Evolutionary conservation across 2,888 invertebrate genomes (phyloP).

Genomic region (Melitaea athalia): DNA sequence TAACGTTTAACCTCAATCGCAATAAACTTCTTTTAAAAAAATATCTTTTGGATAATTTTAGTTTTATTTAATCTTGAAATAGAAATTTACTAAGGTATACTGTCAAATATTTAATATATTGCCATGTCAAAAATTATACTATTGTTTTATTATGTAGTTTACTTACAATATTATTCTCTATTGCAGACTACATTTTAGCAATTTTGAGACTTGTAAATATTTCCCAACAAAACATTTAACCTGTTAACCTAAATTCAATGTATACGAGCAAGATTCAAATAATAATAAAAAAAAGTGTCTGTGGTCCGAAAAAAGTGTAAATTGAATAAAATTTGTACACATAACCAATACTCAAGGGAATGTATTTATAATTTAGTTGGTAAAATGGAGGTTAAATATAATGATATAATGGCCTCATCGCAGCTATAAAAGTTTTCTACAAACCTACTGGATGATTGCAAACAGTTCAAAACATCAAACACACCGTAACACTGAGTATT

Average conservation of each 20-base stretch:
- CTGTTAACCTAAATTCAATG: neutral
- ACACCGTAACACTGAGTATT: slow-evolving; percentile 38
- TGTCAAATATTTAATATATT: neutral
- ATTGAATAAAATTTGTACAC: slow-evolving; percentile 27
- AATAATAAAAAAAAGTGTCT: slow-evolving; percentile 19
- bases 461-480: slow-evolving; percentile 32
- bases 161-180: no score
- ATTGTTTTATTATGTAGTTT: no score
- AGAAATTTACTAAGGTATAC: neutral
- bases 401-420: slow-evolving; percentile 63
- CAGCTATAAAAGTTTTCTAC: slow-evolving; percentile 70
- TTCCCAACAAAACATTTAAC: neutral
- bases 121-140: neutral
- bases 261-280: slow-evolving; percentile 15
- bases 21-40: neutral
- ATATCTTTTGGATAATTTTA: neutral
- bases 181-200: no score
- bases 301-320: slow-evolving; percentile 19
- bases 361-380: slow-evolving; percentile 53
- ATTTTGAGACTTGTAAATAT: no score
- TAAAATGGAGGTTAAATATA: slow-evolving; percentile 31
- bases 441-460: slow-evolving; percentile 75
- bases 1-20: neutral
- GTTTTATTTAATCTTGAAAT: neutral
- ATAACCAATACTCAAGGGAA: slow-evolving; percentile 55